A percentile compares a stretch with the other conserved stretches of the same genome.
phyloP scores from a whole-genome alignment of 2,797 vertebrate species.

The Threskiornis aethiopicus region DNA sequence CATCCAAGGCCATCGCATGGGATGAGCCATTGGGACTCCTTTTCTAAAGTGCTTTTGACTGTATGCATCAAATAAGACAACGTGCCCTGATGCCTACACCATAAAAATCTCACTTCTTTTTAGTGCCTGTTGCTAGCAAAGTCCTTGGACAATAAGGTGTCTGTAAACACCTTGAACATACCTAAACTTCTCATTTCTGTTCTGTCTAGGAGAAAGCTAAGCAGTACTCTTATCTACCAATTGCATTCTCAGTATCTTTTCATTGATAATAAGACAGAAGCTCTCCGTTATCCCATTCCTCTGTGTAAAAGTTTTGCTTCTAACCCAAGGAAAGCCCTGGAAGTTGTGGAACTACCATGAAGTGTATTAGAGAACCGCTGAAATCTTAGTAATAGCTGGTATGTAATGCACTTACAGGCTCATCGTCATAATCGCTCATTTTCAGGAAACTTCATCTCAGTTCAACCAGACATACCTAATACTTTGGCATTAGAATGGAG shows the following conservation, averaged over 20 bases:
- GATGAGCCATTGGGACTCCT: background rate
- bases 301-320: background rate
- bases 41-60: background rate
- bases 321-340: background rate
- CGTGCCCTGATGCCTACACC: background rate
- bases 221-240: background rate
- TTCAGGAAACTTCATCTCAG: background rate
- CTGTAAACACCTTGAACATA: background rate
- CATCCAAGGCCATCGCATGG: background rate
- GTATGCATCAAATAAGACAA: background rate
- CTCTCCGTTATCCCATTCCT: background rate
- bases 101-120: background rate
- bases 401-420: background rate
- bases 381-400: background rate
- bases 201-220: background rate
- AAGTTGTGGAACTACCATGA: background rate
- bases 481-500: background rate
- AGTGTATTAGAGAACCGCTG: background rate
- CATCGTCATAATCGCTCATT: background rate
- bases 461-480: background rate
- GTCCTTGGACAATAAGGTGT: background rate
- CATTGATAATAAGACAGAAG: background rate
- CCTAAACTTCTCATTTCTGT: background rate
- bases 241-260: background rate
- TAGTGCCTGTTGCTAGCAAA: background rate